Evolutionary conservation across 1,140 invertebrate species (phyloP), one percentile per base, ranked within the genome.

Genomic region (Heterodera carotae): DNA sequence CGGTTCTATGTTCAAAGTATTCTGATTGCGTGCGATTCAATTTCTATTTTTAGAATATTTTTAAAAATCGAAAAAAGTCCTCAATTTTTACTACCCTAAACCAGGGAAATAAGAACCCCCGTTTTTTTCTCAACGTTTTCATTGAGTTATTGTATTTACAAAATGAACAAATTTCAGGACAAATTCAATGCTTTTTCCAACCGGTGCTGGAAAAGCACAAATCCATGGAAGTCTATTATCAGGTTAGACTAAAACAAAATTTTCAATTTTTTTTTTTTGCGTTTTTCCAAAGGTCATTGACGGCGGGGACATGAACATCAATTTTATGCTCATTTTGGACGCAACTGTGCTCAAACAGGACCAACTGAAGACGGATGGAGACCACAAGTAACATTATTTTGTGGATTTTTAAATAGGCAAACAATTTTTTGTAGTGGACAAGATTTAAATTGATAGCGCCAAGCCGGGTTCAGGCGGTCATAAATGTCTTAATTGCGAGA

Each of bases 281-380:
- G 18, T 62, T 1, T 43, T 36, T 82, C 84, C 62, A 77, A 89
- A 53, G 88, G 89, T 89, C 2, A 88, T 89, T 76, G 88, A 88
- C 80, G 89, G 89, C 33, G 89, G 89, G 59, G 89, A 89, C 69
- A 64, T 89, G 43, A 88, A 89, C 62, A 87, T 89, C 29, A 87
- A 87, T 75, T 89, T 89, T 80, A 84, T 82, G 77, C 62, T 89
- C 6, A 75, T 83, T 78, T 10, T 88, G 84, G 59, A 81, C 81
- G 88, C 87, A 66, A 75, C 80, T 76, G 80, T 88, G 12, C 68
- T 89, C 12, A 80, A 84, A 25, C 81, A 85, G 62, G 88, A 89
- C 53, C 69, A 76, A 29, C 81, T 81, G 72, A 88, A 88, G 78
- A 84, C 84, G 34, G 88, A 89, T 79, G 88, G 84, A 53, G 85